Conservation (phyloP, 2,113 vertebrate genomes). For the Upupa epops region DNA sequence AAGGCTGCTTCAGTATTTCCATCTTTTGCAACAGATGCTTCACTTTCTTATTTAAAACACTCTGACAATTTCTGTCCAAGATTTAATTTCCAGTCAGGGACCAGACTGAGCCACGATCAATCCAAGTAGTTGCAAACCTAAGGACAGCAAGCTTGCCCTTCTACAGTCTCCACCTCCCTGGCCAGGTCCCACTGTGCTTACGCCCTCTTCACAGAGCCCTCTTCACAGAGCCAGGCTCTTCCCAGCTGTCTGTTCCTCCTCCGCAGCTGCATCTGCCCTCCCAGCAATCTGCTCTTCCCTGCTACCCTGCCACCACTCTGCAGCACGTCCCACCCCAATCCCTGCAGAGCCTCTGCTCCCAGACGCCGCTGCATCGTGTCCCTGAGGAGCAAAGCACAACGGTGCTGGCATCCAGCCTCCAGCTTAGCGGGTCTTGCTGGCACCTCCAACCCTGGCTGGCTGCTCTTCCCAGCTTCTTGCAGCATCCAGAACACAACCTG, state of each 20-base stretch:
- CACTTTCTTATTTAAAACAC: neutral
- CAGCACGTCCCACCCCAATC: neutral
- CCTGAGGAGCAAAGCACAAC: rapidly evolving
- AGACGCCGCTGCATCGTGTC: rapidly evolving
- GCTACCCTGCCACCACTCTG: rapidly evolving
- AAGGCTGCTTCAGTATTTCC: neutral
- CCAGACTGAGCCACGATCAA: neutral
- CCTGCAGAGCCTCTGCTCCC: rapidly evolving
- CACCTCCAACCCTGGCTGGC: neutral
- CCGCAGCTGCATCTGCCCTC: neutral
- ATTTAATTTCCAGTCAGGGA: neutral
- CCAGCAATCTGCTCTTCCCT: neutral
- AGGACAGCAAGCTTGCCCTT: neutral
- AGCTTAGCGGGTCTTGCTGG: neutral
- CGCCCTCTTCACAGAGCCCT: neutral
- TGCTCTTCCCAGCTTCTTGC: neutral
- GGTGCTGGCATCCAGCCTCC: neutral
- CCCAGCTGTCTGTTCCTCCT: rapidly evolving
- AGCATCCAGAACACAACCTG: slow-evolving; percentile 3
- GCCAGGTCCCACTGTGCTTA: rapidly evolving
- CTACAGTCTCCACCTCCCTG: neutral
- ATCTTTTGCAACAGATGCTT: neutral
- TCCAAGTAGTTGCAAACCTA: neutral
- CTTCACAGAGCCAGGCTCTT: neutral
- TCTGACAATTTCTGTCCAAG: neutral